These are phyloP conservation scores for Dynastes hyllus DNA, from an alignment of 2,888 invertebrate genomes.

Conservation along the genomic window DNA sequence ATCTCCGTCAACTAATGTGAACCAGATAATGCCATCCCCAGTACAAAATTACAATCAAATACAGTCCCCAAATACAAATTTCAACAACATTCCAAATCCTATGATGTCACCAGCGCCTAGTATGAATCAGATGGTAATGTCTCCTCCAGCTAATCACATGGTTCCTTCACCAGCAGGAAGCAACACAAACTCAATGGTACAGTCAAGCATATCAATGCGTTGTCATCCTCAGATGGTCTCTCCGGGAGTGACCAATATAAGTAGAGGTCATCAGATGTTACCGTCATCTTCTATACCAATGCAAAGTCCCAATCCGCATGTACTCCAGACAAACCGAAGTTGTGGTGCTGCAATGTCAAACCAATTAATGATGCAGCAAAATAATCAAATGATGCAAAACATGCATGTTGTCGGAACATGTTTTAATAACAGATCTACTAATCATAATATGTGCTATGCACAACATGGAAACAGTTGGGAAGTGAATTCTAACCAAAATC, in stretches of 20 bases:
- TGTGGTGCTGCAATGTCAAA: slow-evolving; percentile 52
- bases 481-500: slow-evolving; percentile 58
- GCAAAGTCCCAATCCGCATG: slow-evolving; percentile 58
- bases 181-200: slow-evolving; percentile 61
- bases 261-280: slow-evolving; percentile 51
- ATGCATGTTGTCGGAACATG: slow-evolving; percentile 56
- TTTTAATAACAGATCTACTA: slow-evolving; percentile 59
- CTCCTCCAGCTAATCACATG: slow-evolving; percentile 60
- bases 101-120: slow-evolving; percentile 56
- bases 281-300: slow-evolving; percentile 58
- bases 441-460: slow-evolving; percentile 62
- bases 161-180: slow-evolving; percentile 60
- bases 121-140: slow-evolving; percentile 63
- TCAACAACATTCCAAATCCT: slow-evolving; percentile 55
- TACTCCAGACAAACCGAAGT: slow-evolving; percentile 53
- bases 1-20: slow-evolving; percentile 58
- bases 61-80: slow-evolving; percentile 58
- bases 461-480: slow-evolving; percentile 64
- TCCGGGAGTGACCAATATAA: slow-evolving; percentile 55
- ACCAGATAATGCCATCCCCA: slow-evolving; percentile 63
- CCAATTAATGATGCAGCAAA: slow-evolving; percentile 29
- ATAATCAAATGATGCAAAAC: slow-evolving; percentile 55
- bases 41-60: slow-evolving; percentile 57
- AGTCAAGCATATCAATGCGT: slow-evolving; percentile 59
- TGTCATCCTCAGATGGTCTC: slow-evolving; percentile 64